These are phyloP conservation scores for Hipposideros larvatus DNA, from an alignment of 2,797 vertebrate genomes.

Conservation along the genomic window DNA sequence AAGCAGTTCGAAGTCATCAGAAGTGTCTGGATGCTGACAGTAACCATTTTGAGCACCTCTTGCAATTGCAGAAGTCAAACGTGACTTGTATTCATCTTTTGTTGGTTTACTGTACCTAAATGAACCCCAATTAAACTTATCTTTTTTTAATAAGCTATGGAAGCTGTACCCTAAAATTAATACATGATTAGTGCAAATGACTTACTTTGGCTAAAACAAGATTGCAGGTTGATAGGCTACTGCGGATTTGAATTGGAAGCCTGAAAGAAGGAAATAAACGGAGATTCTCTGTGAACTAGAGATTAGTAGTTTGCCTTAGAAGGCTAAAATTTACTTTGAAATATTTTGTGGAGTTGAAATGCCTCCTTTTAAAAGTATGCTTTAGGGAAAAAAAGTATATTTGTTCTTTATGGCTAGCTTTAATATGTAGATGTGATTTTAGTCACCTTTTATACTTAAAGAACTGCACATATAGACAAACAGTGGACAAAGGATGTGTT, in stretches of 20 bases:
- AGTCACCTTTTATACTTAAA: constrained; percentile 23
- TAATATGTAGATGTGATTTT: background rate
- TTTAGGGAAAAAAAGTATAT: background rate
- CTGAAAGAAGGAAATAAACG: background rate
- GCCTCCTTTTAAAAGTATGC: constrained; percentile 1
- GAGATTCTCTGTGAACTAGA: background rate
- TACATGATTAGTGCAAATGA: background rate
- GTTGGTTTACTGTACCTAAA: background rate
- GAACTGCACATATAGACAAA: background rate
- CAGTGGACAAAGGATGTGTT: background rate
- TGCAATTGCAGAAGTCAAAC: background rate
- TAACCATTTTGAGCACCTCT: background rate
- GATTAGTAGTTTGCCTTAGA: background rate
- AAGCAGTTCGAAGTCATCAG: background rate
- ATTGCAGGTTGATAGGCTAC: background rate
- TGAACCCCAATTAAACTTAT: background rate
- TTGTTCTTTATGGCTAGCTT: background rate
- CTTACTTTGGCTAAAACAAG: constrained; percentile 8
- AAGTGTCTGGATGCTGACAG: background rate
- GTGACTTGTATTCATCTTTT: background rate
- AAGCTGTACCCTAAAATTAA: background rate
- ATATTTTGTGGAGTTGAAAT: background rate
- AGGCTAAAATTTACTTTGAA: constrained; percentile 18
- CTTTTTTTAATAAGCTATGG: background rate
- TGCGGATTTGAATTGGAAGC: background rate